Conservation (phyloP, 2,113 vertebrate species). For the Talpa occidentalis region DNA sequence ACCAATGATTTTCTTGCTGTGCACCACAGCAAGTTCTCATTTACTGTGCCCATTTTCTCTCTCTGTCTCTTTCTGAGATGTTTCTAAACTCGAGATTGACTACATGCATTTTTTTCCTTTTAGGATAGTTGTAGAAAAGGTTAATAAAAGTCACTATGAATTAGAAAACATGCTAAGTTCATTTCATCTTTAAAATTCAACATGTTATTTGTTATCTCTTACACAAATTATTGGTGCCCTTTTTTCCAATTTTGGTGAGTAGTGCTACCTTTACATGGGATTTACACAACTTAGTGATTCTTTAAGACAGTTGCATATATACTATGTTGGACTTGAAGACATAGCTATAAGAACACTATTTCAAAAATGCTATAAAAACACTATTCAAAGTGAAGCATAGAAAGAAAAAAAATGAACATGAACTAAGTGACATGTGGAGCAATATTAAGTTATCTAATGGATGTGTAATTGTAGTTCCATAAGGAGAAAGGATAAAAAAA, state of each 20-base stretch:
- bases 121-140: neutral
- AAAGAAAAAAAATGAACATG: neutral
- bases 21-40: neutral
- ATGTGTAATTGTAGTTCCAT: neutral
- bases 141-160: neutral
- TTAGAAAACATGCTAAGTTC: constrained; percentile 22
- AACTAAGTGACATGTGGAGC: neutral
- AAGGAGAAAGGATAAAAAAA: neutral
- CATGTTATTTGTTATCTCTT: neutral
- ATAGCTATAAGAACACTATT: neutral
- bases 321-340: neutral
- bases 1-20: constrained; percentile 19
- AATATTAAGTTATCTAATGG: neutral
- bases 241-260: neutral
- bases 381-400: neutral
- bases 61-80: neutral
- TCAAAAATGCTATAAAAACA: neutral
- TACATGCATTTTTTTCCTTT: constrained; percentile 16
- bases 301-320: constrained; percentile 19
- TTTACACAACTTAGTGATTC: constrained; percentile 12
- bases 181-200: constrained; percentile 16
- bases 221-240: neutral
- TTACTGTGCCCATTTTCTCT: neutral
- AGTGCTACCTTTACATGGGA: neutral
- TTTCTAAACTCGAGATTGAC: constrained; percentile 19